These are phyloP conservation scores for Megalops cyprinoides DNA, from an alignment of 2,797 vertebrate genomes.

Conservation along the genomic window DNA sequence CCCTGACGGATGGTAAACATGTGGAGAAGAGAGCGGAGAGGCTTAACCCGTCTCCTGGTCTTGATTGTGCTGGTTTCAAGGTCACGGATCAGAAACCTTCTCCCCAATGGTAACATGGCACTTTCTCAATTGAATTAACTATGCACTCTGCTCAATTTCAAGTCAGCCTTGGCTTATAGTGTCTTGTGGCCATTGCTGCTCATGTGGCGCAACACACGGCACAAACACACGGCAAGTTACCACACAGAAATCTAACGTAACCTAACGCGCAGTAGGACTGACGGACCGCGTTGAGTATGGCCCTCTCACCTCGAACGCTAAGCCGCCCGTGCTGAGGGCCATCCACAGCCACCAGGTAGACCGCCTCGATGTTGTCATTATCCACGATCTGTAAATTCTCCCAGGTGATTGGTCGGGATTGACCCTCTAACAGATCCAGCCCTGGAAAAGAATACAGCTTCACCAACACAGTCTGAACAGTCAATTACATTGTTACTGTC, in stretches of 20 bases:
- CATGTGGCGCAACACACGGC: no score
- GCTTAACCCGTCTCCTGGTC: constrained; percentile 30
- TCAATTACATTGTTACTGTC: not conserved
- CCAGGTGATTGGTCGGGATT: constrained; percentile 66
- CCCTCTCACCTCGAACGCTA: constrained; percentile 60
- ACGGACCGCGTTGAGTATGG: not conserved
- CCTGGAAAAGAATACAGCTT: constrained; percentile 48
- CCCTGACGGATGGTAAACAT: constrained; percentile 46
- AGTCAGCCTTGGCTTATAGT: not conserved
- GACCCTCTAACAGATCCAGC: constrained; percentile 73
- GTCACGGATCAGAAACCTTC: not conserved
- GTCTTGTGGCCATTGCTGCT: not conserved
- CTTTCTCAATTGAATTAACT: not conserved
- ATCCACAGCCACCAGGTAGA: constrained; percentile 70
- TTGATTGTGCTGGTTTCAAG: not conserved
- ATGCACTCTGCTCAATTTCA: not conserved
- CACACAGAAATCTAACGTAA: no score
- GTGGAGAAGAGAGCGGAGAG: constrained; percentile 53
- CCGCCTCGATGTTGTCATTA: constrained; percentile 64
- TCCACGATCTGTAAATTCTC: constrained; percentile 74
- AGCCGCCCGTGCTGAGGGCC: constrained; percentile 65
- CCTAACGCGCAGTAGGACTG: not conserved
- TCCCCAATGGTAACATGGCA: not conserved
- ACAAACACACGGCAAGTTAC: no score
- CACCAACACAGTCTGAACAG: not conserved